A percentile compares a stretch with the other conserved stretches of the same genome.
phyloP scores from a whole-genome alignment of 1,140 invertebrate species.

The Drosophila hydei region DNA sequence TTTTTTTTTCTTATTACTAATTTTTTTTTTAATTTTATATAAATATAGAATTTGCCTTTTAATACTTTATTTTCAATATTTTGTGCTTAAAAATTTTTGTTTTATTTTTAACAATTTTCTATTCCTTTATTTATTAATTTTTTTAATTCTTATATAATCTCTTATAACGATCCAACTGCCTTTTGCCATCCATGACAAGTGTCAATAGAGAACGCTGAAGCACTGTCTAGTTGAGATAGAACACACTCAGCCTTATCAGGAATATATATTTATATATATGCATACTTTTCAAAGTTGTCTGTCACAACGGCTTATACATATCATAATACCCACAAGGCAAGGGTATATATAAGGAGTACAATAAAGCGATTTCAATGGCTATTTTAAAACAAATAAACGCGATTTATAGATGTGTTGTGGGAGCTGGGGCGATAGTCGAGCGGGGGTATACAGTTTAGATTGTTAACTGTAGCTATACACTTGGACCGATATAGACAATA shows the following conservation, averaged over 20 bases:
- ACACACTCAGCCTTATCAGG: not conserved
- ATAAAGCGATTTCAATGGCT: slow-evolving; percentile 11
- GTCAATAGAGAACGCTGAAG: no score
- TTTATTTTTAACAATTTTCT: no score
- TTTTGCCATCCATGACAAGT: no score
- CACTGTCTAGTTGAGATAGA: not conserved
- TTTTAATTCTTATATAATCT: no score
- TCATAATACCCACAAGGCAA: not conserved
- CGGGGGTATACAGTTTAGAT: slow-evolving; percentile 33
- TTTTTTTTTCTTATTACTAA: no score
- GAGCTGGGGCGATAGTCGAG: not conserved
- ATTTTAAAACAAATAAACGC: slow-evolving; percentile 17
- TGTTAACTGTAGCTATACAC: slow-evolving; percentile 14
- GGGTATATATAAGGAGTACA: slow-evolving; percentile 6
- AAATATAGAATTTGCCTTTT: no score
- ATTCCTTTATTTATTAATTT: no score
- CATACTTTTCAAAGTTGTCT: not conserved
- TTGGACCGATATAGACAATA: not conserved
- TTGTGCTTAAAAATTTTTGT: no score
- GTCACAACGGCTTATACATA: not conserved
- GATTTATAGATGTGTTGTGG: slow-evolving; percentile 10
- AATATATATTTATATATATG: not conserved
- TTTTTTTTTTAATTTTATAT: no score
- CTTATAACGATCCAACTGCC: no score
- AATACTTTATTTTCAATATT: no score